These are phyloP conservation scores for Festucalex cinctus DNA, from an alignment of 2,113 vertebrate species.

Conservation along the genomic window DNA sequence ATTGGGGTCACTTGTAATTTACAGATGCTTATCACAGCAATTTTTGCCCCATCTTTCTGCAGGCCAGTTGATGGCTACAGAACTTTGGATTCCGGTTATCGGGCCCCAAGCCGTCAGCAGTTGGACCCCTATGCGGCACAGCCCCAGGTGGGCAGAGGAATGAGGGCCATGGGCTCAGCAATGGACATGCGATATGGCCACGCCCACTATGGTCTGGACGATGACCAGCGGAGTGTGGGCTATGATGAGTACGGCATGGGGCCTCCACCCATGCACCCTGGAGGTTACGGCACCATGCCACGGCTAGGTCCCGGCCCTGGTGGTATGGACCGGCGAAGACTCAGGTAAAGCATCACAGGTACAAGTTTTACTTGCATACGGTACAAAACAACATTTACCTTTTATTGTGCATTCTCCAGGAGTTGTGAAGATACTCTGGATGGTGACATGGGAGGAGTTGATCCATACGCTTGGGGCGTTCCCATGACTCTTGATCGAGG, in stretches of 20 bases:
- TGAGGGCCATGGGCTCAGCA: slow-evolving; percentile 84
- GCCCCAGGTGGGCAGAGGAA: slow-evolving; percentile 77
- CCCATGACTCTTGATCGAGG: slow-evolving; percentile 81
- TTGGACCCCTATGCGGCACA: slow-evolving; percentile 87
- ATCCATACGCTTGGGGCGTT: slow-evolving; percentile 82
- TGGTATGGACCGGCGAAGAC: slow-evolving; percentile 76
- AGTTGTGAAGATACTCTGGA: slow-evolving; percentile 94
- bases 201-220: slow-evolving; percentile 83
- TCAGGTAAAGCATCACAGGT: slow-evolving; percentile 73
- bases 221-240: slow-evolving; percentile 89
- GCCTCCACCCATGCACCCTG: slow-evolving; percentile 75
- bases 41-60: background rate
- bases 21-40: no score
- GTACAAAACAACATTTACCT: background rate
- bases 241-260: slow-evolving; percentile 89
- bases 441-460: slow-evolving; percentile 77
- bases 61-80: slow-evolving; percentile 76
- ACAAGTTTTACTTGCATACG: background rate
- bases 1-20: background rate
- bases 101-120: slow-evolving; percentile 86
- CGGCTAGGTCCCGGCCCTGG: slow-evolving; percentile 67
- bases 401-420: slow-evolving; percentile 52
- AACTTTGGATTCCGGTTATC: slow-evolving; percentile 81
- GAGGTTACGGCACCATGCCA: slow-evolving; percentile 83
- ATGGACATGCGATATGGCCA: slow-evolving; percentile 86